These are phyloP conservation scores for Virgularia gustaviana DNA, from an alignment of 92 coral and sea anemone species.

Conservation along the genomic window DNA sequence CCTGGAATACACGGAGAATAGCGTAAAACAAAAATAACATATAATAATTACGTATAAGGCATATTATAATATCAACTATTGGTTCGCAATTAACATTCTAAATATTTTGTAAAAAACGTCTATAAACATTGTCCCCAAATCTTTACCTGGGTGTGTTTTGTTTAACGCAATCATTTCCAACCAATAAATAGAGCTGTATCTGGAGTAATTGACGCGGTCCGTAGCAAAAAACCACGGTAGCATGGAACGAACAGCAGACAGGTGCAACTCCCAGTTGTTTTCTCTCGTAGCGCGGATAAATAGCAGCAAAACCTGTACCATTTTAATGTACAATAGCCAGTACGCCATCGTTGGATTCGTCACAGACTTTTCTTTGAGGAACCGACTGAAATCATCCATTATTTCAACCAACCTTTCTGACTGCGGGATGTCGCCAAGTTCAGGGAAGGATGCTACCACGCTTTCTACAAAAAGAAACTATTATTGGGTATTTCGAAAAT, in stretches of 20 bases:
- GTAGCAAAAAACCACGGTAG: slow-evolving; percentile 18
- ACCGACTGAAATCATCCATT: slow-evolving; percentile 7
- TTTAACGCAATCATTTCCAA: slow-evolving; percentile 41
- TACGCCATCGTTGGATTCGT: neutral
- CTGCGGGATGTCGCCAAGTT: neutral
- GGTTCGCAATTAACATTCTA: neutral
- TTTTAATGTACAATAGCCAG: slow-evolving; percentile 50
- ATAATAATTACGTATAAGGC: no score
- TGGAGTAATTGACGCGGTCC: slow-evolving; percentile 11
- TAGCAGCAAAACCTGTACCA: slow-evolving; percentile 26
- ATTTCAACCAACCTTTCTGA: neutral
- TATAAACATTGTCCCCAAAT: slow-evolving; percentile 24
- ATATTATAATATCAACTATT: neutral
- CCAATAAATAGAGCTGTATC: slow-evolving; percentile 38
- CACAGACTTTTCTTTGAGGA: neutral
- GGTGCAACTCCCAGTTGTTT: slow-evolving; percentile 7
- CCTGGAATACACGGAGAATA: neutral
- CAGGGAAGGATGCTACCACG: slow-evolving; percentile 23
- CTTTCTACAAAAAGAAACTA: neutral
- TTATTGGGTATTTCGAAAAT: neutral
- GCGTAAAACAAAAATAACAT: neutral
- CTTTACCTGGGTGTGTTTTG: slow-evolving; percentile 38
- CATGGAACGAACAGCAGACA: slow-evolving; percentile 8
- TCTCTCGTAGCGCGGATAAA: slow-evolving; percentile 10
- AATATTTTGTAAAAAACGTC: slow-evolving; percentile 44